Base-by-base conservation (phyloP, 2,113 vertebrate genomes). In the Cebidichthys violaceus region DNA sequence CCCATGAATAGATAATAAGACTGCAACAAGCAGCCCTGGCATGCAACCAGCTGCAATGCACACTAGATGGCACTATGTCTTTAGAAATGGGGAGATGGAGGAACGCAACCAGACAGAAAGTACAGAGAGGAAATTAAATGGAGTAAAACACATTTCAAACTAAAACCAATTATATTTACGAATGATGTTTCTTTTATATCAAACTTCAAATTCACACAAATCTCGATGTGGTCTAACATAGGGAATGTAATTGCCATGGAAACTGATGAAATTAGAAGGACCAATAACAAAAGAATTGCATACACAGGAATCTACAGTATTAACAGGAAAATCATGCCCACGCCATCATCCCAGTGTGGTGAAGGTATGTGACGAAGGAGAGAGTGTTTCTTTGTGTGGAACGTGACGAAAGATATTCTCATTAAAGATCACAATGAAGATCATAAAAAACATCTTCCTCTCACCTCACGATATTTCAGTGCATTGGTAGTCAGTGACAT, bases 31-130 rank as follows among this genome's bases (percentile, higher is more conserved):
- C 71, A 31, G 2, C 3, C 6, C 2, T 17, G 13, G 35, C 50
- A 27, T 92, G 89, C 78, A 86, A 79, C 31, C 3, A n/a, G 29
- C 60, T 4, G 6, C 62, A 52, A 5, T 29, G 55, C 10, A 70
- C 94, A 93, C 90, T 91, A 94, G 94, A 92, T 94, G 90, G 86
- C 89, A 89, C 69, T 93, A 70, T 79, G 90, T 59, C 75, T 81
- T 59, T 76, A 43, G 55, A 65, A 86, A 87, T 0, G 13, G 10
- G 8, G 47, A n/a, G 27, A 41, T 24, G n/a, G 18, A 45, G n/a
- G 65, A 41, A 60, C 18, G 50, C 4, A 27, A 39, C 13, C 7
- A 20, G 65, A 33, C 0, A 47, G 66, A 41, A 37, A 65, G 71
- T 6, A 39, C 10, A 54, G 20, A 54, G 10, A 31, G 18, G 29